Conservation (phyloP, 2,797 vertebrate species). For the Apogon hyalosoma region DNA sequence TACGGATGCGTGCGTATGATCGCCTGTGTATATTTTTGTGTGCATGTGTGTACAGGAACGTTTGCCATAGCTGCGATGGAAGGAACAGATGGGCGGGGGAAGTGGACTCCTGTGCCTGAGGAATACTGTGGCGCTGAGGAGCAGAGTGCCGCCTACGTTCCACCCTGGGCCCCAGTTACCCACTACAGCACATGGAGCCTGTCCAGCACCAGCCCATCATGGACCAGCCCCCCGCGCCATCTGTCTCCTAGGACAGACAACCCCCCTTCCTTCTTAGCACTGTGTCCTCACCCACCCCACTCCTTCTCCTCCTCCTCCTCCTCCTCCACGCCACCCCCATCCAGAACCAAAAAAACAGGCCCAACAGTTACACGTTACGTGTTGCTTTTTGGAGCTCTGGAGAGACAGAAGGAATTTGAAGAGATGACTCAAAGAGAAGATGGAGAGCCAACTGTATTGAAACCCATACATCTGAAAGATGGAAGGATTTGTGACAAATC, state of each 20-base stretch:
- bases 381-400: slow-evolving; percentile 67
- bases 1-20: slow-evolving; percentile 34
- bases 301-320: slow-evolving; percentile 19
- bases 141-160: slow-evolving; percentile 85
- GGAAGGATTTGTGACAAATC: slow-evolving; percentile 47
- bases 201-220: slow-evolving; percentile 81
- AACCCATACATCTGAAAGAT: slow-evolving; percentile 47
- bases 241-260: slow-evolving; percentile 83
- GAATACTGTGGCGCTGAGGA: slow-evolving; percentile 81
- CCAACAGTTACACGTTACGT: slow-evolving; percentile 64
- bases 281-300: slow-evolving; percentile 70
- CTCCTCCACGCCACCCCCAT: slow-evolving; percentile 68
- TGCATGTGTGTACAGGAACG: slow-evolving; percentile 57
- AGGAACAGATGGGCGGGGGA: slow-evolving; percentile 86
- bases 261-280: slow-evolving; percentile 51
- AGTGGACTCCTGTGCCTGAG: slow-evolving; percentile 84
- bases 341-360: slow-evolving; percentile 56
- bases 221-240: slow-evolving; percentile 80
- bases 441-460: slow-evolving; percentile 54
- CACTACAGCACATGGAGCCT: slow-evolving; percentile 82
- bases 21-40: slow-evolving; percentile 60
- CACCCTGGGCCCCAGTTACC: slow-evolving; percentile 82
- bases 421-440: slow-evolving; percentile 71
- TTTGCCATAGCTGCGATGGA: slow-evolving; percentile 71
- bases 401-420: slow-evolving; percentile 72